Base-by-base conservation (phyloP, 2,888 invertebrate species). In the Tipula helvola region DNA sequence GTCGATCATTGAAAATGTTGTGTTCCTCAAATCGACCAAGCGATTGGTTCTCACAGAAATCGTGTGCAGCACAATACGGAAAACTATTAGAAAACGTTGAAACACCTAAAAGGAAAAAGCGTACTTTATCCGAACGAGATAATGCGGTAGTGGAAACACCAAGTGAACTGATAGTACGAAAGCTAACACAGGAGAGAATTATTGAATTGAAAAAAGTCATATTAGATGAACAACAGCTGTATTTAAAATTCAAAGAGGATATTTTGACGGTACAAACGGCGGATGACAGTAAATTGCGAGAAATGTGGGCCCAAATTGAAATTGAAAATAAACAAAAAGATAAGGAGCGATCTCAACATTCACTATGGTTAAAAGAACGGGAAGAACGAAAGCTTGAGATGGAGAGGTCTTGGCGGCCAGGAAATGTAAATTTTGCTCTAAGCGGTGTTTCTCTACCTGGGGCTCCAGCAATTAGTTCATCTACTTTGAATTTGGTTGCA, bases 11-110 rank as follows among this genome's bases (percentile, higher is more conserved):
- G 10, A 96, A 96, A 92, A 94, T 96, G 13, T 95, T 96, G 88
- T 95, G 95, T 13, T 96, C 97, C 89, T 92, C 95, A 84, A 95
- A 95, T 88, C 92, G 96, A 87, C 96, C 95, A 0, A 92, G 93
- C 0, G 98, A 96, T 90, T 98, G 96, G 97, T 98, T 97, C 90
- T 97, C 97, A 0, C 97, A 97, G 90, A 96, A 96, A 91, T 95
- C 95, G 88, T 98, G 98, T 92, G 97, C 97, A 0, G 94, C 96
- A 0, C 98, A 98, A 89, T 98, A 98, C 91, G 95, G 96, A 13
- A 94, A 94, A 28, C 90, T 97, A 7, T 91, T 97, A 18, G 97
- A 96, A 89, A 95, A 95, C 90, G 95, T 96, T 12, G 97, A 96
- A 90, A 96, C 95, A 7, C 97, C 97, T 0, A 97, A 96, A 92